Conservation (phyloP, 2,888 invertebrate species). For the Crossocerus cetratus region DNA sequence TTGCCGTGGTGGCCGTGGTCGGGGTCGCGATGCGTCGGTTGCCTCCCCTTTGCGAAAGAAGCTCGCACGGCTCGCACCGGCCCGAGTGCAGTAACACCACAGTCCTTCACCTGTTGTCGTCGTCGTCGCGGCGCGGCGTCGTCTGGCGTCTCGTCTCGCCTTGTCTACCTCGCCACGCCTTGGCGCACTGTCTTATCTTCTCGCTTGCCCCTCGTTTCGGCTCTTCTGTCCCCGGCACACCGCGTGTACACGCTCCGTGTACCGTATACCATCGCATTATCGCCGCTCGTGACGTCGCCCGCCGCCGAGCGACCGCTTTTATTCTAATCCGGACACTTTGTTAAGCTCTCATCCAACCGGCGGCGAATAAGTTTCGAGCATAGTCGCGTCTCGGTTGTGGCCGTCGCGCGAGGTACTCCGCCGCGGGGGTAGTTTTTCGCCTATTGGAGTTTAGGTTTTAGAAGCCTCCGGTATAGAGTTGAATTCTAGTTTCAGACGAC, state of each 20-base stretch:
- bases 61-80: slow-evolving; percentile 3
- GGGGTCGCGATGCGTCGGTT: slow-evolving; percentile 20
- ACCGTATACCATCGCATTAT: too few relatives aligned
- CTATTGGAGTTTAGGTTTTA: too few relatives aligned
- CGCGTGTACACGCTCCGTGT: background rate
- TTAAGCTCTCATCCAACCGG: too few relatives aligned
- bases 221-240: slow-evolving; percentile 9
- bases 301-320: too few relatives aligned
- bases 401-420: too few relatives aligned
- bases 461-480: too few relatives aligned
- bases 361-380: too few relatives aligned
- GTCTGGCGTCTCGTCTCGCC: slow-evolving; percentile 24
- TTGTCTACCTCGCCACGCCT: slow-evolving; percentile 13
- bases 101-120: slow-evolving; percentile 55
- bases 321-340: too few relatives aligned
- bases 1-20: slow-evolving; percentile 24
- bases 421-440: too few relatives aligned
- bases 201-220: slow-evolving; percentile 12
- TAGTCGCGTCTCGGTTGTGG: too few relatives aligned
- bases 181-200: slow-evolving; percentile 1
- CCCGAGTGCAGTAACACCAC: slow-evolving; percentile 32
- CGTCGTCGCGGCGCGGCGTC: slow-evolving; percentile 14
- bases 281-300: too few relatives aligned
- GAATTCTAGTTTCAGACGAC: too few relatives aligned
- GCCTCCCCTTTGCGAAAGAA: slow-evolving; percentile 8